Percentiles rank a stretch among this genome's conserved stretches.
Conservation (phyloP, 2,113 vertebrate genomes). For the Empidonax alnorum region DNA sequence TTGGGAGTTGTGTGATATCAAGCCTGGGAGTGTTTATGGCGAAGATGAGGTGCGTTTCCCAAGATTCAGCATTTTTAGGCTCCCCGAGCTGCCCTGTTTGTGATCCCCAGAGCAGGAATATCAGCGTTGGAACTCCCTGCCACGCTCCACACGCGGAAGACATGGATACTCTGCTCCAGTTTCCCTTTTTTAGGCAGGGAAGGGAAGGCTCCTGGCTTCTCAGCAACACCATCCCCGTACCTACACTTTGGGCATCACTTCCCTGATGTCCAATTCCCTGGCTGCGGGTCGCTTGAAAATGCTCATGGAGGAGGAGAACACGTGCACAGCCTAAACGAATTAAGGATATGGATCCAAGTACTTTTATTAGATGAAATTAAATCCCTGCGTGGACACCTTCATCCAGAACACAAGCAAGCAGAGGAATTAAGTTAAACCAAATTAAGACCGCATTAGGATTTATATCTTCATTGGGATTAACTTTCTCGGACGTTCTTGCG, state of each 20-base stretch:
- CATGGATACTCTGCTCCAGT: rapidly evolving
- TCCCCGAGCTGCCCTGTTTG: neutral
- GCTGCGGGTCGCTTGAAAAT: rapidly evolving
- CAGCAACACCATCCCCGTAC: neutral
- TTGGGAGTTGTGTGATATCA: neutral
- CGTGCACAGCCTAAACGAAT: neutral
- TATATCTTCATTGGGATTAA: neutral
- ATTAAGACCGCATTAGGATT: neutral
- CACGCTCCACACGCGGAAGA: neutral
- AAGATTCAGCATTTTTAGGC: rapidly evolving
- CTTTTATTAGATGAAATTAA: neutral
- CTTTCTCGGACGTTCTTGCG: neutral
- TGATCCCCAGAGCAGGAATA: rapidly evolving
- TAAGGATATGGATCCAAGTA: neutral
- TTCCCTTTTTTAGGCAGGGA: rapidly evolving
- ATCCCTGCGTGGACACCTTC: neutral
- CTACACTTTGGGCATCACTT: rapidly evolving
- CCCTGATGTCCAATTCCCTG: neutral
- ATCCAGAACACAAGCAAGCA: neutral
- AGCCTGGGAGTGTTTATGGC: rapidly evolving
- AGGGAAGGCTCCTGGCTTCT: neutral
- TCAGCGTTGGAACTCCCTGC: rapidly evolving
- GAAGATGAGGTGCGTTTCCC: neutral
- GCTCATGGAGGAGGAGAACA: neutral
- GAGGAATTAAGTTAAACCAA: neutral